These are phyloP conservation scores for Hycleus cichorii DNA, from an alignment of 1,140 invertebrate genomes.

Conservation along the genomic window DNA sequence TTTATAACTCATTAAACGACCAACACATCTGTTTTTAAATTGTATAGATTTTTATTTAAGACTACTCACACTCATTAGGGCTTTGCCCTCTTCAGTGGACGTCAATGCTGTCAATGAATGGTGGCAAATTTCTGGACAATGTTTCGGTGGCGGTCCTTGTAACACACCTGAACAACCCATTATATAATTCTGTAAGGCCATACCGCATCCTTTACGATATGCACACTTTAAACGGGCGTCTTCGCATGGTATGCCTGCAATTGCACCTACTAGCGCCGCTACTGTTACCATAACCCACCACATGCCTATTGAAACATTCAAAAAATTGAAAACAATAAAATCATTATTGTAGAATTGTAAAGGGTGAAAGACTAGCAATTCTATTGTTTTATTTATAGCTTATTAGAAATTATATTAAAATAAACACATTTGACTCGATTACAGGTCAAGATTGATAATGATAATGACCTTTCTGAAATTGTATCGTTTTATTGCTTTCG, in stretches of 20 bases:
- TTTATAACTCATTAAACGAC: no score
- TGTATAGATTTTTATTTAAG: background rate
- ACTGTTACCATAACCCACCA: constrained; percentile 40
- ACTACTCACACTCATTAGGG: constrained; percentile 58
- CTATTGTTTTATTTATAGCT: background rate
- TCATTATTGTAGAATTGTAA: no score
- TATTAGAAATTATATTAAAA: background rate
- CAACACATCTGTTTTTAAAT: background rate
- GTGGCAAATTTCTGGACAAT: constrained; percentile 63
- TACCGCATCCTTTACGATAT: constrained; percentile 64
- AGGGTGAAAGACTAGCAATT: background rate
- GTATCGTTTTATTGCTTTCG: no score
- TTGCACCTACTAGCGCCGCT: constrained; percentile 32
- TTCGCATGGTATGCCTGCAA: constrained; percentile 50
- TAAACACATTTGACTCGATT: background rate
- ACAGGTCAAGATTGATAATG: background rate
- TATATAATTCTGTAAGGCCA: constrained; percentile 66
- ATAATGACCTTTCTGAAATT: background rate
- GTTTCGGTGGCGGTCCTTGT: constrained; percentile 40
- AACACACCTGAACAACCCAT: constrained; percentile 61
- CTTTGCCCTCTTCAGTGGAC: constrained; percentile 68
- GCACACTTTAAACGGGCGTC: constrained; percentile 62
- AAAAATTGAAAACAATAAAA: background rate
- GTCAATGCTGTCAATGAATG: constrained; percentile 69
- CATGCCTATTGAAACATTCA: constrained; percentile 34